A percentile compares a stretch with the other conserved stretches of the same genome.
Conservation (phyloP, 2,797 vertebrate genomes). For the Micromesistius poutassou region DNA sequence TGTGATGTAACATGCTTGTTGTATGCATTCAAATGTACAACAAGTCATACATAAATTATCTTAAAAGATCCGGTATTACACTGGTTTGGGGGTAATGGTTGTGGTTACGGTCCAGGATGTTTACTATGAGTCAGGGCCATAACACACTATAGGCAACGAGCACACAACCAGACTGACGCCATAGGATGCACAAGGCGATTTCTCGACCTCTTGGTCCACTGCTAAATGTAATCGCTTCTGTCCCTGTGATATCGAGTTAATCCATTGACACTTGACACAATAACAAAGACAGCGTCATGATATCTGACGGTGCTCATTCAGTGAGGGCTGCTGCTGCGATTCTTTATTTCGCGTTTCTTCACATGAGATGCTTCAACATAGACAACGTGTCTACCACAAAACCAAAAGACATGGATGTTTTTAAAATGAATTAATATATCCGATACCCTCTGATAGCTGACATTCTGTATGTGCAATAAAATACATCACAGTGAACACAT, state of each 20-base stretch:
- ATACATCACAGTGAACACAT: constrained; percentile 6
- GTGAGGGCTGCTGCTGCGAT: constrained; percentile 20
- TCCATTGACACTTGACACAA: constrained; percentile 38
- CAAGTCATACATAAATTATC: background rate
- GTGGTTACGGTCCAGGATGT: background rate
- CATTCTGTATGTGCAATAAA: constrained; percentile 14
- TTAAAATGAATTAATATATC: background rate
- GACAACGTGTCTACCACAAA: background rate
- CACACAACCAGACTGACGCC: background rate
- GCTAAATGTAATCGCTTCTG: constrained; percentile 7
- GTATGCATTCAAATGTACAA: background rate
- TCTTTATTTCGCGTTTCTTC: background rate
- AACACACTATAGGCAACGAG: background rate
- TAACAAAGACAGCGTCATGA: constrained; percentile 68
- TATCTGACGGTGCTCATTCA: constrained; percentile 38
- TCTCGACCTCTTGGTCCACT: background rate
- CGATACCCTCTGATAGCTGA: constrained; percentile 21
- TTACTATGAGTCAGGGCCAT: background rate
- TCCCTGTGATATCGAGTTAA: constrained; percentile 12
- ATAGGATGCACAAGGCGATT: background rate
- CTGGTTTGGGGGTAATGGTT: background rate
- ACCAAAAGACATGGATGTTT: background rate
- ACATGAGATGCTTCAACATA: background rate
- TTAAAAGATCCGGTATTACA: background rate
- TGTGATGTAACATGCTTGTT: too few species aligned